These are phyloP conservation scores for Sinotaia quadrata DNA, from an alignment of 2,888 invertebrate species.

Conservation along the genomic window DNA sequence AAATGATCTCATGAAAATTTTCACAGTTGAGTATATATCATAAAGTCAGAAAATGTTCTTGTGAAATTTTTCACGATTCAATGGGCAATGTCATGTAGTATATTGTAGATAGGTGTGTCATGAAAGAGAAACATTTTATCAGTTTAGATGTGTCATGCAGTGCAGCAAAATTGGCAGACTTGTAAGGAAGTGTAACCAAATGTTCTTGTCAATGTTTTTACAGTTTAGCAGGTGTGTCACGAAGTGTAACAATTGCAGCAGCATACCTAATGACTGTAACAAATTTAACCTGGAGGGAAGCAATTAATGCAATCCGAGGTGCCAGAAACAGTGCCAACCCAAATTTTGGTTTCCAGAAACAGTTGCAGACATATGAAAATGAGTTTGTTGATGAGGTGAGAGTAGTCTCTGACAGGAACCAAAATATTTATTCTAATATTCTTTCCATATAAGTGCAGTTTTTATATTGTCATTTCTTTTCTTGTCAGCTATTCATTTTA, in stretches of 20 bases:
- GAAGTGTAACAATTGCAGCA: slow-evolving; percentile 95
- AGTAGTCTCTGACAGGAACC: neutral
- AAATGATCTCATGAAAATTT: no score
- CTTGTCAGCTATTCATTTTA: neutral
- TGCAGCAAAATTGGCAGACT: no score
- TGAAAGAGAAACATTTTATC: no score
- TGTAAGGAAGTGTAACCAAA: no score
- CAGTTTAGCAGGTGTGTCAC: slow-evolving; percentile 95
- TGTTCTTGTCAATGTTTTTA: no score
- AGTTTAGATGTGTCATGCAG: no score
- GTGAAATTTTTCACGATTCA: no score
- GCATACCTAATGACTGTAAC: slow-evolving; percentile 98
- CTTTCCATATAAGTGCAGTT: neutral
- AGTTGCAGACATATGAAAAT: slow-evolving; percentile 84
- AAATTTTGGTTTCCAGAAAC: slow-evolving; percentile 94
- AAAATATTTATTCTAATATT: no score
- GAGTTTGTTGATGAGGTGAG: slow-evolving; percentile 58
- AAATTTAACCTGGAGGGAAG: slow-evolving; percentile 90
- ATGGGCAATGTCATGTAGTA: no score
- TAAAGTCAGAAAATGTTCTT: no score
- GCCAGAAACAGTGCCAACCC: slow-evolving; percentile 95
- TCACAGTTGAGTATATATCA: no score
- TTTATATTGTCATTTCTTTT: neutral
- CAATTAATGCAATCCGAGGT: slow-evolving; percentile 91
- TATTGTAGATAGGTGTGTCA: no score